Conservation (phyloP, 2,797 vertebrate species). For the Arrhamphus sclerolepis region DNA sequence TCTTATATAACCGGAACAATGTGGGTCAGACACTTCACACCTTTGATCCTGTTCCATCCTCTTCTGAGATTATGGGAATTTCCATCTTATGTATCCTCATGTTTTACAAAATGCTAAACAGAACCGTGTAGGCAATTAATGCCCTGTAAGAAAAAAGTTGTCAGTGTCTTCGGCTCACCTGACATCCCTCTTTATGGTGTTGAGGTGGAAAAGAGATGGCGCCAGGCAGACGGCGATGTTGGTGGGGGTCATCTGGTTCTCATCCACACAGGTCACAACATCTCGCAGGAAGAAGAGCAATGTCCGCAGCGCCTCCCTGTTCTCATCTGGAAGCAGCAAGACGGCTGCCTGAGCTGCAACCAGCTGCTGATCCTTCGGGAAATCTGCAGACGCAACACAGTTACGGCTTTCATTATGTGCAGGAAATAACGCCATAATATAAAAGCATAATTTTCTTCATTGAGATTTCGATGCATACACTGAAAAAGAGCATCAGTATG, state of each 20-base stretch:
- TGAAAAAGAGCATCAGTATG: no score
- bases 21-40: constrained; percentile 7
- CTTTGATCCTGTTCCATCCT: background rate
- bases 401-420: background rate
- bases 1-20: constrained; percentile 19
- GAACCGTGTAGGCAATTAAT: no score
- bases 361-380: constrained; percentile 88
- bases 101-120: no score
- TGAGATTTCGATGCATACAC: no score
- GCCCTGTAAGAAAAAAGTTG: no score
- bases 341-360: constrained; percentile 85
- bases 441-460: no score
- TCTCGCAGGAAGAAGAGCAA: constrained; percentile 87
- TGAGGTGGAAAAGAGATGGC: constrained; percentile 90
- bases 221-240: constrained; percentile 91
- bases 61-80: background rate
- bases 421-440: no score
- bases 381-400: constrained; percentile 66
- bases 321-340: constrained; percentile 88
- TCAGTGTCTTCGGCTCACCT: constrained; percentile 68
- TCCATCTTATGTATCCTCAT: no score
- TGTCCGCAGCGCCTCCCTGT: constrained; percentile 85
- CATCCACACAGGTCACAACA: constrained; percentile 83
- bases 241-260: constrained; percentile 92
- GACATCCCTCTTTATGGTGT: constrained; percentile 79